Percentiles rank a stretch among this genome's conserved stretches.
phyloP scores from a whole-genome alignment of 2,113 vertebrate species.

The Cyrtonyx montezumae region DNA sequence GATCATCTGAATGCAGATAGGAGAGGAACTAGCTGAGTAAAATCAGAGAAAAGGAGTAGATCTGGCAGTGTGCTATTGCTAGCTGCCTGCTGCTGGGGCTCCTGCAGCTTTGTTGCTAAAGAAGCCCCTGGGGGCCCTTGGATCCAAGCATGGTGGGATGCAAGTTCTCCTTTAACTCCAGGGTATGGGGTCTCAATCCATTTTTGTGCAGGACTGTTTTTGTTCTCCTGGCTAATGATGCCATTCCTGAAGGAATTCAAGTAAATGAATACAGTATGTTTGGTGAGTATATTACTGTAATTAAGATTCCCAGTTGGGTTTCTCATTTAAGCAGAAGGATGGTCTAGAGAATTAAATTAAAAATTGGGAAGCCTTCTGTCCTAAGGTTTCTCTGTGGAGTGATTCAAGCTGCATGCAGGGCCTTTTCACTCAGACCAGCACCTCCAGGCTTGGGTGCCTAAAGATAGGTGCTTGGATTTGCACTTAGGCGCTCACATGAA shows the following conservation, averaged over 20 bases:
- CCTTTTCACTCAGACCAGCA: background rate
- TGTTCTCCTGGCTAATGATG: background rate
- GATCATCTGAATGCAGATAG: background rate
- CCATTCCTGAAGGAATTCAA: slow-evolving; percentile 36
- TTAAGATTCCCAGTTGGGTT: slow-evolving; percentile 33
- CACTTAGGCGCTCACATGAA: background rate
- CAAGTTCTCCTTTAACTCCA: background rate
- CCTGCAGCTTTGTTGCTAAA: background rate
- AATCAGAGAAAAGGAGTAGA: background rate
- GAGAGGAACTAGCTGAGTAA: background rate
- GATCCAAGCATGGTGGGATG: background rate
- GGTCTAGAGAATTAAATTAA: slow-evolving; percentile 38
- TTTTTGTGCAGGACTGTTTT: background rate
- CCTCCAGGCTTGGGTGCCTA: background rate
- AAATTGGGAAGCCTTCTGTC: background rate
- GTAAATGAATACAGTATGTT: slow-evolving; percentile 30
- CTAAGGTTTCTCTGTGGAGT: background rate
- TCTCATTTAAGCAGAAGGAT: slow-evolving; percentile 43
- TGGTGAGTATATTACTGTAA: slow-evolving; percentile 42
- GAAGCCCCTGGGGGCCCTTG: background rate
- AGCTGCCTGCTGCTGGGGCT: background rate
- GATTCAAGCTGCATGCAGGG: background rate
- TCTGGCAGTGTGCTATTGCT: background rate
- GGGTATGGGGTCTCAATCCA: background rate
- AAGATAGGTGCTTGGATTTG: background rate